phyloP scores from a whole-genome alignment of 2,888 invertebrate species.

The Drosophila borborema region DNA sequence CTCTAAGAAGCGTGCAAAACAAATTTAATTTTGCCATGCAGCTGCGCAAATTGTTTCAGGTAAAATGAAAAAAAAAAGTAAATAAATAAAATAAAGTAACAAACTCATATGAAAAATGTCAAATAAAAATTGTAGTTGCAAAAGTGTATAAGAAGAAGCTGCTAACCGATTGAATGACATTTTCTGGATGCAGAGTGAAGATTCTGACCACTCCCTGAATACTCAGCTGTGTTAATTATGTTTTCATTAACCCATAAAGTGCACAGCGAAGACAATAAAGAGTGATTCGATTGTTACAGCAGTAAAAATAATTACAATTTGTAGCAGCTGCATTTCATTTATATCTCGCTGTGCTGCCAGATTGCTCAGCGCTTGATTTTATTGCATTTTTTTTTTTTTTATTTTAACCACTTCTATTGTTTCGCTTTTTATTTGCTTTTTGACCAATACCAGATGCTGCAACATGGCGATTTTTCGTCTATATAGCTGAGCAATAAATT shows the following conservation, averaged over 20 bases:
- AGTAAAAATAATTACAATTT: conserved; percentile 67
- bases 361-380: conserved; percentile 63
- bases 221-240: conserved; percentile 2
- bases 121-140: conserved; percentile 14
- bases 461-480: conserved; percentile 9
- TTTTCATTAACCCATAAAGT: conserved; percentile 4
- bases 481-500: conserved; percentile 66
- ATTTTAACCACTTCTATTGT: conserved; percentile 47
- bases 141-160: not conserved
- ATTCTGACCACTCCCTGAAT: not conserved
- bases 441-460: conserved; percentile 63
- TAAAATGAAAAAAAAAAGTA: conserved; percentile 3
- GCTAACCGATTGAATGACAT: not conserved
- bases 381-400: conserved; percentile 44
- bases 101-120: conserved; percentile 22
- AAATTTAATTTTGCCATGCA: conserved; percentile 69
- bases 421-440: not conserved
- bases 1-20: conserved; percentile 67
- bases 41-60: conserved; percentile 44
- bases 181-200: too few relatives aligned
- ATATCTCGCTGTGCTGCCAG: conserved; percentile 62
- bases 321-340: conserved; percentile 77
- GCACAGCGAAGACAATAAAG: not conserved
- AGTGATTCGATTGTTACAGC: conserved; percentile 3
- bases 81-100: not conserved